A percentile compares a stretch with the other conserved stretches of the same genome.
phyloP scores from a whole-genome alignment of 2,113 vertebrate genomes.

The Rhagologus leucostigma region DNA sequence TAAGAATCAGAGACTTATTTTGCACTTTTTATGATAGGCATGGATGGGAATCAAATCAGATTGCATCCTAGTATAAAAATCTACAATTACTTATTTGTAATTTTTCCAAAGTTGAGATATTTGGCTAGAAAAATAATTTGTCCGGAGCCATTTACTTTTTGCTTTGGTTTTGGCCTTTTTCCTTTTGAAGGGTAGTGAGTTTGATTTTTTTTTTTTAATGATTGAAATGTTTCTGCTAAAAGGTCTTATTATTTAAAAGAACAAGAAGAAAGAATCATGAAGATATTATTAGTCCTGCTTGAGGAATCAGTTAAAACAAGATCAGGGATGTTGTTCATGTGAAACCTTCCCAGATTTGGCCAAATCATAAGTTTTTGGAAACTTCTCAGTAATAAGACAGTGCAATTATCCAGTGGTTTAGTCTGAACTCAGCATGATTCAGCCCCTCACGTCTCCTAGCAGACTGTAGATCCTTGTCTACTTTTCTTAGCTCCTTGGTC shows the following conservation, averaged over 20 bases:
- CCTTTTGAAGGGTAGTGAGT: not conserved
- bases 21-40: not conserved
- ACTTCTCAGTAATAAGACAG: not conserved
- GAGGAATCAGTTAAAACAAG: not conserved
- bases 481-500: not conserved
- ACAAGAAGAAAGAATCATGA: not conserved
- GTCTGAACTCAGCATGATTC: not conserved
- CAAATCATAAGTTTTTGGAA: not conserved
- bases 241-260: not conserved
- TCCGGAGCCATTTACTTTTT: not conserved
- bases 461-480: constrained; percentile 21
- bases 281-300: not conserved
- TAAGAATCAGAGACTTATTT: not conserved
- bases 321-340: not conserved
- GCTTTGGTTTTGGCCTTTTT: not conserved
- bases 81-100: not conserved
- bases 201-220: not conserved
- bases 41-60: not conserved
- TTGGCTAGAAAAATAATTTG: not conserved
- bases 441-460: not conserved
- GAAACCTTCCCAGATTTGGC: not conserved
- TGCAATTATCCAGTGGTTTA: not conserved
- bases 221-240: not conserved
- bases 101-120: not conserved
- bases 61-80: not conserved